Percentiles rank a stretch among this genome's conserved stretches.
Conservation (phyloP, 2,888 invertebrate species). For the Chironomus riparius region DNA sequence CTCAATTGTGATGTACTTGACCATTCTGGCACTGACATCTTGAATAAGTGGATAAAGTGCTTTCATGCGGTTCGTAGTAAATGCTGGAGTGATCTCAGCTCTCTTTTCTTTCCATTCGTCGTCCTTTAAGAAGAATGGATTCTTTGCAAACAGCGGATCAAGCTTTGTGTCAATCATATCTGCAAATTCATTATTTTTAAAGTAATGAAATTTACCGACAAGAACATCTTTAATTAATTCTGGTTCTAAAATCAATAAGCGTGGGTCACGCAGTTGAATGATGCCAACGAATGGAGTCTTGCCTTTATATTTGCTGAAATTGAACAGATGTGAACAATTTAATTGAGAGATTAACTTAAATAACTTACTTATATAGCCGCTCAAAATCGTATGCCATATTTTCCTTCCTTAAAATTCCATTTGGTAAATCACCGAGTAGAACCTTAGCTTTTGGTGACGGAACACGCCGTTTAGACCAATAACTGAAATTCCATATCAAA, state of each 20-base stretch:
- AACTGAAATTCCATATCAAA: slow-evolving; percentile 36
- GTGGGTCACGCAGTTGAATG: slow-evolving; percentile 36
- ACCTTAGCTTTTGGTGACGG: slow-evolving; percentile 36
- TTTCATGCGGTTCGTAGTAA: slow-evolving; percentile 42
- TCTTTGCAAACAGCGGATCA: slow-evolving; percentile 44
- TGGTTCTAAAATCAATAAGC: slow-evolving; percentile 38
- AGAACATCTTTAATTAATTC: slow-evolving; percentile 38
- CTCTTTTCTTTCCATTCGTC: slow-evolving; percentile 45
- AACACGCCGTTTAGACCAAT: slow-evolving; percentile 40
- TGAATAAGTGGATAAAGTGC: slow-evolving; percentile 44
- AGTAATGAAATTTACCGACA: slow-evolving; percentile 41
- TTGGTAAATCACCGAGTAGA: slow-evolving; percentile 38
- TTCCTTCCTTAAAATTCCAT: slow-evolving; percentile 33
- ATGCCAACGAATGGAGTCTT: slow-evolving; percentile 38
- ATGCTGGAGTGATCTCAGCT: slow-evolving; percentile 44
- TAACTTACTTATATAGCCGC: slow-evolving; percentile 39
- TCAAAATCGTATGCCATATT: slow-evolving; percentile 36
- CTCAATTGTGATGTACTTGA: slow-evolving; percentile 29
- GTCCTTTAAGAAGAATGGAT: slow-evolving; percentile 44
- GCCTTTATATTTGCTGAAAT: not conserved
- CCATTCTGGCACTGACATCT: slow-evolving; percentile 41
- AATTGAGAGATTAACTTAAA: not conserved
- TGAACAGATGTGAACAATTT: not conserved
- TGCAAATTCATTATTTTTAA: slow-evolving; percentile 34
- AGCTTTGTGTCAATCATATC: slow-evolving; percentile 42